These are phyloP conservation scores for Neosalanx taihuensis DNA, from an alignment of 2,797 vertebrate species.

Conservation along the genomic window DNA sequence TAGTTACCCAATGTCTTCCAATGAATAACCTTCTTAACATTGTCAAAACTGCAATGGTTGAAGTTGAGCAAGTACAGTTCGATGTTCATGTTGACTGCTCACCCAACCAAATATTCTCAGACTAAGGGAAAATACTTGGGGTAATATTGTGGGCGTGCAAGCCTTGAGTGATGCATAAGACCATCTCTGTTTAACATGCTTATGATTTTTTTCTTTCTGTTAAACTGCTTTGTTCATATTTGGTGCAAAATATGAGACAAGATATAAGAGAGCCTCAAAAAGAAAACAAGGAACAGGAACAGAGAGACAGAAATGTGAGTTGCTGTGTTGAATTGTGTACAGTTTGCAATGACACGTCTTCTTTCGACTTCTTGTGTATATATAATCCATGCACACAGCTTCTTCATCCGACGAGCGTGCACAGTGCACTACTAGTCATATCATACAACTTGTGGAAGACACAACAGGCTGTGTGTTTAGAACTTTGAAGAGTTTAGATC, in stretches of 20 bases:
- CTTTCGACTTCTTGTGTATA: constrained; percentile 45
- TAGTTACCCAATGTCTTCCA: not conserved
- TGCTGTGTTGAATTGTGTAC: constrained; percentile 52
- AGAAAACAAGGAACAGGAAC: constrained; percentile 41
- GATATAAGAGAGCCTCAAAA: constrained; percentile 38
- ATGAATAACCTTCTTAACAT: not conserved
- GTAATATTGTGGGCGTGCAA: not conserved
- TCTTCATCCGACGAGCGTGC: constrained; percentile 50
- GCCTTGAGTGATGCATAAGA: not conserved
- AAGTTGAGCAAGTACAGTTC: not conserved
- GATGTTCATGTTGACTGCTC: constrained; percentile 1
- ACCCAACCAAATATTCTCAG: not conserved
- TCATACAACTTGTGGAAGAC: constrained; percentile 47
- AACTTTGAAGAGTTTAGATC: constrained; percentile 28
- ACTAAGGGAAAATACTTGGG: constrained; percentile 2
- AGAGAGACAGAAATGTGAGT: constrained; percentile 28
- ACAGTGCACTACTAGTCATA: constrained; percentile 28
- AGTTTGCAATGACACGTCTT: constrained; percentile 41
- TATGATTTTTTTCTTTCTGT: constrained; percentile 47
- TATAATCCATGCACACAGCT: constrained; percentile 55
- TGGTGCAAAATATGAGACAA: constrained; percentile 51
- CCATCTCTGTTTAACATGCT: not conserved
- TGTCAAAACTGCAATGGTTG: not conserved
- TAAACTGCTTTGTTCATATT: constrained; percentile 62
- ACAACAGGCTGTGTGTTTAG: constrained; percentile 36